Evolutionary conservation across 2,113 vertebrate species (phyloP).

Genomic region (Sorex fumeus): DNA sequence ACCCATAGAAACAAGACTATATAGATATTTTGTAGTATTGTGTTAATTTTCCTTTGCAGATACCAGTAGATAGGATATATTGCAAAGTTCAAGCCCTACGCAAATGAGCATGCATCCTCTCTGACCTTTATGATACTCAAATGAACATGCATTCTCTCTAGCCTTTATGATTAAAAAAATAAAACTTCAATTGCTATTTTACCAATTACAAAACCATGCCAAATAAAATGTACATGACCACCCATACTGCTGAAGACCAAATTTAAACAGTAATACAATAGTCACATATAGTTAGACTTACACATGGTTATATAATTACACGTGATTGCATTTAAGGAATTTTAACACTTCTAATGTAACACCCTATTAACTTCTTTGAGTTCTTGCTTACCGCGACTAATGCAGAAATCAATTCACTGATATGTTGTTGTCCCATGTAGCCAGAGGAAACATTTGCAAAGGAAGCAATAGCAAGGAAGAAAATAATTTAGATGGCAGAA

Average conservation of each 20-base stretch:
- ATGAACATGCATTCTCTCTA: background rate
- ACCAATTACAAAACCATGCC: background rate
- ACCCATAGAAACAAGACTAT: constrained; percentile 11
- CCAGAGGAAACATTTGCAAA: constrained; percentile 68
- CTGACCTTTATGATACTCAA: background rate
- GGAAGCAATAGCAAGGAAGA: constrained; percentile 63
- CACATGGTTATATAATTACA: background rate
- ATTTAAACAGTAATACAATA: background rate
- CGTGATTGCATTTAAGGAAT: background rate
- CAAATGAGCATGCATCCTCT: background rate
- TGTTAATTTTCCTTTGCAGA: constrained; percentile 25
- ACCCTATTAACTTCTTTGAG: constrained; percentile 32
- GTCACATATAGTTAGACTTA: constrained; percentile 9
- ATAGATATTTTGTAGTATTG: background rate
- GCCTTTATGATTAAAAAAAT: background rate
- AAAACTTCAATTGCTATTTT: background rate
- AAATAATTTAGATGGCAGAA: constrained; percentile 72
- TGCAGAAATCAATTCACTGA: constrained; percentile 71
- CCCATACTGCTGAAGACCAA: background rate
- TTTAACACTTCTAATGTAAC: background rate
- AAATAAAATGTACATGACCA: constrained; percentile 24
- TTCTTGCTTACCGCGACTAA: constrained; percentile 73
- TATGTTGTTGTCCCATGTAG: constrained; percentile 54
- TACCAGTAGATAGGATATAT: background rate
- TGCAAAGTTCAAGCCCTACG: background rate